Evolutionary conservation across 2,113 vertebrate genomes (phyloP), one percentile per base, ranked within the genome.

Genomic region (Podarcis cretensis): DNA sequence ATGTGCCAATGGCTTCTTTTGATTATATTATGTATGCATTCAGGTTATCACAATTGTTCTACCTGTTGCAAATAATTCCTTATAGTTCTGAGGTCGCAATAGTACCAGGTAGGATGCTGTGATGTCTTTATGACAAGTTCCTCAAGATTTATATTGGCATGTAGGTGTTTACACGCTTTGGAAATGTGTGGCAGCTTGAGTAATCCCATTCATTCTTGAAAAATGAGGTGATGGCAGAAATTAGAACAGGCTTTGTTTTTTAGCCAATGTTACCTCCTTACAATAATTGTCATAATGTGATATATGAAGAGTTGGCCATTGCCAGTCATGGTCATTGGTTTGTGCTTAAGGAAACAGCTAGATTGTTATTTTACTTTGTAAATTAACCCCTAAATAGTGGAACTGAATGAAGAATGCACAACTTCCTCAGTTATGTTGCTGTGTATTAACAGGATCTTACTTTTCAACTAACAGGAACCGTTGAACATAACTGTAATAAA

Each of bases 121-220:
- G 0, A 0, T 85, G 48, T 84, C 25, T 57, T 90, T 89, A 27
- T 80, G 35, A 84, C 9, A 7, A 40, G 27, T 84, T 89, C 74
- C 89, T 85, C 59, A 65, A 54, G 75, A 93, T 89, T 12, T 77
- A 79, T 88, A 85, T 81, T 89, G 87, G 69, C 91, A 77, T 8
- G 77, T 90, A 77, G 85, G 86, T 90, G 91, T 82, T 74, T 85
- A 6, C 80, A 57, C 83, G 87, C 84, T 81, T 91, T 79, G 89
- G 66, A 91, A 83, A 30, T 91, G 74, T 81, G 23, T 69, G 71
- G 71, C 69, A 89, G 63, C 73, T 73, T 1, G 92, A 95, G 84
- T 91, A 89, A 92, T 93, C 87, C 86, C n/a, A 8, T 10, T 94
- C 90, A 83, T n/a, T 92, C 94, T 94, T 89, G 89, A 86, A 93